These are phyloP conservation scores for Diplolepis rosae DNA, from an alignment of 2,888 invertebrate species.

Conservation along the genomic window DNA sequence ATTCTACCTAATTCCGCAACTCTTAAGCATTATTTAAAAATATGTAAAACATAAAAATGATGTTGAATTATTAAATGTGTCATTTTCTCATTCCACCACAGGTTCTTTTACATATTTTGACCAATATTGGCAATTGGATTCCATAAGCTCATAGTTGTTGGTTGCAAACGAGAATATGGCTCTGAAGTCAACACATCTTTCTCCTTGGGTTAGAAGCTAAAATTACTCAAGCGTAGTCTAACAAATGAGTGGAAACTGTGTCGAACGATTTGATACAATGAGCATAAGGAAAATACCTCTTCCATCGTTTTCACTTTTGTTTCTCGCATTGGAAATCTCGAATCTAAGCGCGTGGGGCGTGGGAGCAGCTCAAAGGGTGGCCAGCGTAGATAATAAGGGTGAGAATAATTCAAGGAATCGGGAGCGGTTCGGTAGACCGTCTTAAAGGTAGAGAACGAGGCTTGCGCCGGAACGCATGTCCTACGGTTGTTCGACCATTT, in stretches of 20 bases:
- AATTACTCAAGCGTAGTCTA: not conserved
- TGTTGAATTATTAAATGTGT: too few relatives aligned
- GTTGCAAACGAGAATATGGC: too few relatives aligned
- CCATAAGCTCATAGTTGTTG: too few relatives aligned
- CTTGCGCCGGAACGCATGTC: constrained; percentile 71
- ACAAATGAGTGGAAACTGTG: not conserved
- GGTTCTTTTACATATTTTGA: too few relatives aligned
- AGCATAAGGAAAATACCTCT: not conserved
- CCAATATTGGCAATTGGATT: too few relatives aligned
- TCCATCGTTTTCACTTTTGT: not conserved
- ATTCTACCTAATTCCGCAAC: too few relatives aligned
- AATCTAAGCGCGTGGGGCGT: not conserved
- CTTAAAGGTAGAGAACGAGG: constrained; percentile 38
- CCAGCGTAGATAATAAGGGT: constrained; percentile 24
- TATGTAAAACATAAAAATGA: too few relatives aligned
- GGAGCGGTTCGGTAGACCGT: constrained; percentile 32
- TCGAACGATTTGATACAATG: not conserved
- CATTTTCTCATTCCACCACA: too few relatives aligned
- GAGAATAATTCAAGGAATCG: constrained; percentile 37
- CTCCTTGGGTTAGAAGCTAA: too few relatives aligned
- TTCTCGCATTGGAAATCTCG: not conserved
- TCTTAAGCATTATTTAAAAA: too few relatives aligned
- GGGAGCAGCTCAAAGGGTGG: constrained; percentile 9
- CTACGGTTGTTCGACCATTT: constrained; percentile 73
- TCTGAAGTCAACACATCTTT: too few relatives aligned